phyloP scores from a whole-genome alignment of 2,888 invertebrate species.

The Kryphioiulus occultus region DNA sequence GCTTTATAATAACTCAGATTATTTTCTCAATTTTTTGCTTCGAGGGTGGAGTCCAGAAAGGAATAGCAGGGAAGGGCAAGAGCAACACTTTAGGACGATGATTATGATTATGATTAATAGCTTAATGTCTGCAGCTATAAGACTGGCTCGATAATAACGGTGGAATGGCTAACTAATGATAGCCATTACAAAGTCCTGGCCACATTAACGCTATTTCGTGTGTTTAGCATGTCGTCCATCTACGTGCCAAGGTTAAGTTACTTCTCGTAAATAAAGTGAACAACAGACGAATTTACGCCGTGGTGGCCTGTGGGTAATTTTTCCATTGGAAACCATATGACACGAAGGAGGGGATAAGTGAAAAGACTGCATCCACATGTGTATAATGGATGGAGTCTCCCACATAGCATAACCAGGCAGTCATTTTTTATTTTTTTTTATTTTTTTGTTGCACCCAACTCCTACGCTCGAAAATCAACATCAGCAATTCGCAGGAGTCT shows the following conservation, averaged over 20 bases:
- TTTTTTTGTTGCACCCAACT: no score
- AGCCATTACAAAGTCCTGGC: not conserved
- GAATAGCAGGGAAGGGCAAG: not conserved
- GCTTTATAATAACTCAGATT: not conserved
- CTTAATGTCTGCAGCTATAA: not conserved
- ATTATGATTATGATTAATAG: conserved; percentile 35
- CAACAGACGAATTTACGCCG: not conserved
- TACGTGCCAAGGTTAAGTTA: not conserved
- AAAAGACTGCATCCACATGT: not conserved
- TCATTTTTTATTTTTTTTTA: not conserved
- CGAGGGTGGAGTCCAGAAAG: not conserved
- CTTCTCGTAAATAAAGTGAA: not conserved
- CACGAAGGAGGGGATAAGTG: not conserved
- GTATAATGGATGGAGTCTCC: conserved; percentile 10
- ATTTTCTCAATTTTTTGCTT: not conserved
- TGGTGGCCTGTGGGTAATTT: not conserved
- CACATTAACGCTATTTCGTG: not conserved
- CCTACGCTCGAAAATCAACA: conserved; percentile 3
- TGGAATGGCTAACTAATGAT: not conserved
- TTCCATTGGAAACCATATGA: conserved; percentile 7
- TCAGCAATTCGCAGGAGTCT: conserved; percentile 20
- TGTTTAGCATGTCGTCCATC: not conserved
- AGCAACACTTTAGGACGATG: not conserved
- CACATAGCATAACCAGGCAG: conserved; percentile 29
- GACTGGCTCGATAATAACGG: not conserved